phyloP scores from a whole-genome alignment of 2,888 invertebrate species.

The Trileptium ribeirensis region DNA sequence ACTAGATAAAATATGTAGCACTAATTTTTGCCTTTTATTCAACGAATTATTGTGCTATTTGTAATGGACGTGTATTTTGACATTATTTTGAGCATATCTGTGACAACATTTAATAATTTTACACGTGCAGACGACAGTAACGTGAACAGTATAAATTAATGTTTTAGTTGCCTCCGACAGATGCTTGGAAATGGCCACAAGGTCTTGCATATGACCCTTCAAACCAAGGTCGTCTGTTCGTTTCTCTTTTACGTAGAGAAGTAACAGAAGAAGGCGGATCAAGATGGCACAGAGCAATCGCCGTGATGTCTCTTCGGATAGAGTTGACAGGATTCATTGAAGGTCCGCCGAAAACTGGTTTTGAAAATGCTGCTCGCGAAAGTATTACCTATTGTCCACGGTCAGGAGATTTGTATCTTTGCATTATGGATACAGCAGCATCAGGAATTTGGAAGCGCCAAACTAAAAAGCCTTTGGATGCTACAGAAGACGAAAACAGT shows the following conservation, averaged over 20 bases:
- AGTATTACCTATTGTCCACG: neutral
- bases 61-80: no score
- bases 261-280: neutral
- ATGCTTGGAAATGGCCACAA: slow-evolving; percentile 30
- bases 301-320: neutral
- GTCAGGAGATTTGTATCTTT: slow-evolving; percentile 21
- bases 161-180: no score
- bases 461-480: no score
- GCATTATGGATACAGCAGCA: slow-evolving; percentile 18
- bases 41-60: no score
- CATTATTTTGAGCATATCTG: no score
- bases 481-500: neutral
- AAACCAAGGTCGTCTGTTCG: neutral
- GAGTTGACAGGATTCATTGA: slow-evolving; percentile 1
- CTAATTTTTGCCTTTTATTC: no score
- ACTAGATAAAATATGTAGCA: no score
- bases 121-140: no score
- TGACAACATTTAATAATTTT: no score
- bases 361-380: slow-evolving; percentile 25
- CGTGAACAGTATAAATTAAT: no score
- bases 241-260: slow-evolving; percentile 1
- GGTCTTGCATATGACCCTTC: slow-evolving; percentile 28
- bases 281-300: slow-evolving; percentile 1
- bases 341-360: slow-evolving; percentile 14
- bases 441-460: slow-evolving; percentile 20